These are phyloP conservation scores for Poecilia velifera DNA, from an alignment of 2,797 vertebrate species.

Conservation along the genomic window DNA sequence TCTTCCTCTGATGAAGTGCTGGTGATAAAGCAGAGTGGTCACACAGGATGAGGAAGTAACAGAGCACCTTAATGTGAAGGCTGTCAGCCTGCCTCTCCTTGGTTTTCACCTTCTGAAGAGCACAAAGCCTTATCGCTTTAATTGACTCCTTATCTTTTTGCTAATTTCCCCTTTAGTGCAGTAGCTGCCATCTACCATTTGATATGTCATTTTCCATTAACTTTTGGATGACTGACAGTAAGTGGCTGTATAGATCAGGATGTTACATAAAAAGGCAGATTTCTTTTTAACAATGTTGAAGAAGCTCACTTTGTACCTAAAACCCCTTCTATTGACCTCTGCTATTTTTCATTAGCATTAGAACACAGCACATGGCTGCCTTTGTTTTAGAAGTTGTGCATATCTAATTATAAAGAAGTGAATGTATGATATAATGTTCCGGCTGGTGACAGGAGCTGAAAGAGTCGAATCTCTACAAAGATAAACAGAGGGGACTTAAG, in stretches of 20 bases:
- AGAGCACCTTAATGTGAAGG: constrained; percentile 70
- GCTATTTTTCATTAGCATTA: constrained; percentile 45
- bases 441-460: constrained; percentile 40
- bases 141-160: constrained; percentile 88
- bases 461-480: constrained; percentile 53
- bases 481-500: constrained; percentile 63
- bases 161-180: constrained; percentile 67
- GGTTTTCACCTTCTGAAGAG: constrained; percentile 81
- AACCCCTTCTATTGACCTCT: not conserved
- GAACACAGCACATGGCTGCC: constrained; percentile 23
- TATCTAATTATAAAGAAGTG: constrained; percentile 32
- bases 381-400: constrained; percentile 34
- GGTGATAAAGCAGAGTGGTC: constrained; percentile 64
- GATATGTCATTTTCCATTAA: constrained; percentile 59
- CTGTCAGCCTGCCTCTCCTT: constrained; percentile 85
- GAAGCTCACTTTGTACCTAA: not conserved
- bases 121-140: constrained; percentile 85
- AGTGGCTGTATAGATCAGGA: constrained; percentile 9
- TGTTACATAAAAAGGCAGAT: not conserved
- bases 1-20: constrained; percentile 55
- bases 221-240: constrained; percentile 46
- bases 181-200: constrained; percentile 41
- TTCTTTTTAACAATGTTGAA: not conserved
- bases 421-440: constrained; percentile 26
- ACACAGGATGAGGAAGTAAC: constrained; percentile 59